Evolutionary conservation across 1,140 invertebrate genomes (phyloP), one percentile per base, ranked within the genome.

Genomic region (Heliothis subflexa): DNA sequence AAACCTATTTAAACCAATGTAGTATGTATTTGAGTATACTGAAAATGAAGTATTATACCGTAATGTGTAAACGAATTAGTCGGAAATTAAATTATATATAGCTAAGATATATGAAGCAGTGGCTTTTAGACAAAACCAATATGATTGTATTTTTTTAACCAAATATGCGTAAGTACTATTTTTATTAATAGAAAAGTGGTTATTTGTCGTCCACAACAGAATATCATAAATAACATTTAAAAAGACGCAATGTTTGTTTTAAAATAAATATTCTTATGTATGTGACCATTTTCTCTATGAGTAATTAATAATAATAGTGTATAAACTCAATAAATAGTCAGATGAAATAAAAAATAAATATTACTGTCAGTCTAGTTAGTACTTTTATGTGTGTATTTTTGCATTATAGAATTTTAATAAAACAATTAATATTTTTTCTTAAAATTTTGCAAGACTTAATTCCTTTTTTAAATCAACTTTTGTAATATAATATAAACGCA

Each of bases 401-500:
- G 21, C 21, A 50, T 54, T 54, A 54, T 33, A 33, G 33, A 2
- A 33, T 33, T 33, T 33, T 33, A 33, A 33, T 5, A 33, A 33
- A 5, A 4, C 40, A 13, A 62, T 16, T 74, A 50, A 50, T 75
- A 64, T 74, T 61, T 49, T 14, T 61, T 61, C 33, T 25, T 74
- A 61, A 74, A 71, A 74, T 59, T 25, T 61, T 74, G 55, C 40
- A 54, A 33, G 13, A 11, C 55, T 50, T 13, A 3, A 5, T 33
- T 7, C 33, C 33, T 3, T 57, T 61, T 47, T 49, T 14, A 61
- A 74, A 59, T 74, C 54, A 40, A 59, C n/a, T 74, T 74, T 73
- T 57, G 12, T 12, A 68, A 68, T 21, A 68, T 52, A 54, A 54
- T 74, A 75, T 75, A 45, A 50, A 75, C 72, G 72, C 57, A 62